A percentile compares a stretch with the other conserved stretches of the same genome.
phyloP scores from a whole-genome alignment of 2,113 vertebrate genomes.

The Aptenodytes forsteri region DNA sequence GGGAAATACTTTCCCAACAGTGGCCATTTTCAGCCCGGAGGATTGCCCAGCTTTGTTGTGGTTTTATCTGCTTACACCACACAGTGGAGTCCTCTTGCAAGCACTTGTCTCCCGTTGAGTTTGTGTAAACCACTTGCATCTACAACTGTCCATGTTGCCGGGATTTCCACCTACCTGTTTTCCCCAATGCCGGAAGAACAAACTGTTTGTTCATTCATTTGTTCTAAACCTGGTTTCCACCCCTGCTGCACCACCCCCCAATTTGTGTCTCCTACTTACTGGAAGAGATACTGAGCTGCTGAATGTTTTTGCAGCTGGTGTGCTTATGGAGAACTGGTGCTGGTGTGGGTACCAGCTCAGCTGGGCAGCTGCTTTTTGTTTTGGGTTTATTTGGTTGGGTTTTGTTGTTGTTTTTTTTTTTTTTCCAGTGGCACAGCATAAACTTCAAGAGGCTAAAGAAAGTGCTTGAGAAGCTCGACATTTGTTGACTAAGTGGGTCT shows the following conservation, averaged over 20 bases:
- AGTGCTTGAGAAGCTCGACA: neutral
- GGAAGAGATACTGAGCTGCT: neutral
- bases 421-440: neutral
- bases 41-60: neutral
- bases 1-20: neutral
- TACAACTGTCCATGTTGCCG: rapidly evolving
- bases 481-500: neutral
- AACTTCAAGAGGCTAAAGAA: neutral
- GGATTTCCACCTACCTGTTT: neutral
- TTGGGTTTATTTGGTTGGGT: neutral
- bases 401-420: too few species aligned
- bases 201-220: neutral
- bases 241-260: rapidly evolving
- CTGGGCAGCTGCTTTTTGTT: neutral
- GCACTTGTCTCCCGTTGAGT: neutral
- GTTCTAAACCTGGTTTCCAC: neutral
- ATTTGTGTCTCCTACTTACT: neutral
- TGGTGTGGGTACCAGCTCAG: neutral
- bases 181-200: neutral
- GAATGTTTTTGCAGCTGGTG: neutral
- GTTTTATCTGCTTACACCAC: neutral
- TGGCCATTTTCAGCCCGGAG: neutral
- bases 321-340: neutral
- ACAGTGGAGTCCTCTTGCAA: neutral
- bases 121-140: neutral